A percentile compares a stretch with the other conserved stretches of the same genome.
Evolutionary conservation across 2,888 invertebrate species (phyloP).

Genomic region (Drosophila nr. fundita): DNA sequence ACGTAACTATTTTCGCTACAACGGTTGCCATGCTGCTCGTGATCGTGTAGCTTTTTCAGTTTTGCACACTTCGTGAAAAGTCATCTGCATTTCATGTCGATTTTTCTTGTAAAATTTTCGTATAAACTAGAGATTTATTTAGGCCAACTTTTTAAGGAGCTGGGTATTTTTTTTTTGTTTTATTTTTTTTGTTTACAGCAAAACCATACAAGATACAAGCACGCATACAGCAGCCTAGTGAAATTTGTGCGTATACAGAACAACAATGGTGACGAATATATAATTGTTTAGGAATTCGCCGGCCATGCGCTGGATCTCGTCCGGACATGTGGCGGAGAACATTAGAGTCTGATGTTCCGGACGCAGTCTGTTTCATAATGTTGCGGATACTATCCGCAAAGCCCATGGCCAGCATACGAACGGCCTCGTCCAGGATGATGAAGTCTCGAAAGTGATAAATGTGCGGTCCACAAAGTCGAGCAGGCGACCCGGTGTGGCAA

Average conservation of each 20-base stretch:
- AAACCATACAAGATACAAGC: slow-evolving; percentile 1
- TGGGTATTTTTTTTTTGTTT: background rate
- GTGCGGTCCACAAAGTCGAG: too few species aligned
- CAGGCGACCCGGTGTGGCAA: too few species aligned
- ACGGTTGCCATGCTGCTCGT: background rate
- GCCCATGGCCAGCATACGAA: too few species aligned
- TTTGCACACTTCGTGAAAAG: background rate
- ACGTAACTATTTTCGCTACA: background rate
- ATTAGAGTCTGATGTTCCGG: slow-evolving; percentile 97
- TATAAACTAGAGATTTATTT: background rate
- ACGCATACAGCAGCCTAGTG: too few species aligned
- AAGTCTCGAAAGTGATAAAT: too few species aligned
- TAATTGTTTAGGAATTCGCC: slow-evolving; percentile 91
- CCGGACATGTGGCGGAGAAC: slow-evolving; percentile 99
- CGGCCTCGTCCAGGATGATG: too few species aligned
- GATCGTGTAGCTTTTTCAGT: background rate
- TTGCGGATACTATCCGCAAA: too few species aligned
- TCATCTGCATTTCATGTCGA: background rate
- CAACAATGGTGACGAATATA: slow-evolving; percentile 94
- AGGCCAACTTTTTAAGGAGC: slow-evolving; percentile 13
- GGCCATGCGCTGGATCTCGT: slow-evolving; percentile 96
- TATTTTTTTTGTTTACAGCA: background rate
- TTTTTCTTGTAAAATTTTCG: background rate
- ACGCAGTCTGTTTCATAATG: slow-evolving; percentile 90
- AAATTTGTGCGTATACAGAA: too few species aligned